These are phyloP conservation scores for Zaprionus tsacasi DNA, from an alignment of 1,140 invertebrate genomes.

Conservation along the genomic window DNA sequence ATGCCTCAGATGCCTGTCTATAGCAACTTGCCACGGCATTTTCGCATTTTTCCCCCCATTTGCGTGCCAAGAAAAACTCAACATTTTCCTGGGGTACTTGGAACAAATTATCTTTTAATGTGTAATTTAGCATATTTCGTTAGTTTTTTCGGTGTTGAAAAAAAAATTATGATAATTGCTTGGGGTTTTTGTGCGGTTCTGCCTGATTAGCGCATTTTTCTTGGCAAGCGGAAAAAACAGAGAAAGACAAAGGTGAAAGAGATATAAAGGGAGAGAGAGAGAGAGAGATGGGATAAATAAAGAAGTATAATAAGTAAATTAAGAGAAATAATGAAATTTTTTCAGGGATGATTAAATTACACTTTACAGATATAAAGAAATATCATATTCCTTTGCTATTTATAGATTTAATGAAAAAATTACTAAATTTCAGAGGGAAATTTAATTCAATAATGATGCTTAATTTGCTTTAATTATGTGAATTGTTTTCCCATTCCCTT, in stretches of 20 bases:
- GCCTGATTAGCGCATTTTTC: slow-evolving; percentile 24
- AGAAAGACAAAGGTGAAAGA: background rate
- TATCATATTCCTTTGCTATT: background rate
- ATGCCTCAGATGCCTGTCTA: background rate
- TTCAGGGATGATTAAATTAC: background rate
- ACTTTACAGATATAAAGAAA: background rate
- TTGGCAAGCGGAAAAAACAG: background rate
- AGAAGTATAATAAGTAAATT: background rate
- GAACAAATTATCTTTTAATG: slow-evolving; percentile 63
- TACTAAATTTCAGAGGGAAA: background rate
- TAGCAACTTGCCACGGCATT: slow-evolving; percentile 2
- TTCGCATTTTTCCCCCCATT: slow-evolving; percentile 27
- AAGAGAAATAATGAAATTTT: background rate
- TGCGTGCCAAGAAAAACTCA: slow-evolving; percentile 64
- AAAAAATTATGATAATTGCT: slow-evolving; percentile 63
- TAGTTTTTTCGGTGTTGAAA: slow-evolving; percentile 42
- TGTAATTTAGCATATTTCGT: slow-evolving; percentile 64
- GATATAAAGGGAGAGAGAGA: background rate
- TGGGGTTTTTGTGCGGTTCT: slow-evolving; percentile 9
- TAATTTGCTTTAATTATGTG: background rate
- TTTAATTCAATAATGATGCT: background rate
- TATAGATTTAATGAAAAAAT: background rate
- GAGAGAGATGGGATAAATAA: background rate
- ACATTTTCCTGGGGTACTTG: slow-evolving; percentile 26
- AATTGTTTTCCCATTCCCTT: background rate